Percentiles rank a stretch among this genome's conserved stretches.
phyloP scores from a whole-genome alignment of 2,113 vertebrate genomes.

The Aepyceros melampus region DNA sequence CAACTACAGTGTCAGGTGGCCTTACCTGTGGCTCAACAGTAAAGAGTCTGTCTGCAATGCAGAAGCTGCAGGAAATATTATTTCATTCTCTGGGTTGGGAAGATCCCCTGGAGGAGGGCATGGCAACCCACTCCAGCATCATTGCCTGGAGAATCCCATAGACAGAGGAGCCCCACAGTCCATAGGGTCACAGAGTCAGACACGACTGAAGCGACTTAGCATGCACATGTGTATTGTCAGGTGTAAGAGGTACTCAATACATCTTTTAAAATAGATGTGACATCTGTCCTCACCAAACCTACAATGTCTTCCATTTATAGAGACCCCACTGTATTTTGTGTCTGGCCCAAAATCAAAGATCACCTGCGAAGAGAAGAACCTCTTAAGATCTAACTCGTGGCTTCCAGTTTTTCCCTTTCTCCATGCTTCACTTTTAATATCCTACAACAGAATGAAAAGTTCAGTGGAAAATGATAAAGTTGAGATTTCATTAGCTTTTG shows the following conservation, averaged over 20 bases:
- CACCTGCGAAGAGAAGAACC: background rate
- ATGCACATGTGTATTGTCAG: background rate
- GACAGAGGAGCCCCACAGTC: background rate
- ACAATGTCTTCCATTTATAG: background rate
- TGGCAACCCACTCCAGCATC: background rate
- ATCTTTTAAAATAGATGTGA: background rate
- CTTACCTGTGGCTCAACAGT: background rate
- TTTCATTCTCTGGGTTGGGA: background rate
- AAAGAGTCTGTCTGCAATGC: background rate
- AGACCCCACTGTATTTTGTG: background rate
- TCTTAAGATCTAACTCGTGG: background rate
- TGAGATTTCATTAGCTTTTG: conserved; percentile 76
- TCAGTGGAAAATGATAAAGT: conserved; percentile 47
- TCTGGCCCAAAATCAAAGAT: background rate
- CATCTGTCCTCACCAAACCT: background rate
- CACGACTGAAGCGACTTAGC: fast-evolving
- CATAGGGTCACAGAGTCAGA: background rate
- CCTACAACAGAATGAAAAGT: conserved; percentile 60
- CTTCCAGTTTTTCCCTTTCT: background rate
- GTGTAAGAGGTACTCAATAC: background rate
- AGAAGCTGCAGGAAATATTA: background rate
- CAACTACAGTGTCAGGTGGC: background rate
- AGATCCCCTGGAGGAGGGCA: background rate
- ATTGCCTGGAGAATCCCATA: background rate
- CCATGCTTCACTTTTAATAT: background rate